Percentiles rank a stretch among this genome's conserved stretches.
Evolutionary conservation across 2,888 invertebrate genomes (phyloP).

Genomic region (Microplitis manilae): DNA sequence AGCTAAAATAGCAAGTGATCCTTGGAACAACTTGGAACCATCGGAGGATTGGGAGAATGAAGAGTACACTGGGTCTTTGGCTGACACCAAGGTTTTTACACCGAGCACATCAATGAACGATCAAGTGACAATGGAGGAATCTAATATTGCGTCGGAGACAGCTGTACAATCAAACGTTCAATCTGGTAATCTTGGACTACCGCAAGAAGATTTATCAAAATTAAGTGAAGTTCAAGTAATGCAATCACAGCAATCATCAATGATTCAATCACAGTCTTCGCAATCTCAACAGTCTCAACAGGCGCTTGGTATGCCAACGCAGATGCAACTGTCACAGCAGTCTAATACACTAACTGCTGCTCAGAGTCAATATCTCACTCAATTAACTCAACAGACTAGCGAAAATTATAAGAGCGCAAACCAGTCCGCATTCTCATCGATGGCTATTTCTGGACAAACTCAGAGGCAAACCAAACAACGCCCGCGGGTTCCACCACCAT

Average conservation of each 20-base stretch:
- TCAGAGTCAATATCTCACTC: conserved; percentile 76
- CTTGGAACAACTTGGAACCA: conserved; percentile 84
- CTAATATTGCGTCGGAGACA: conserved; percentile 18
- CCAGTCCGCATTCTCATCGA: conserved; percentile 62
- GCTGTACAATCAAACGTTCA: conserved; percentile 55
- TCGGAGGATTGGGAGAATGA: conserved; percentile 81
- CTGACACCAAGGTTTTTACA: conserved; percentile 94
- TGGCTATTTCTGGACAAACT: conserved; percentile 62
- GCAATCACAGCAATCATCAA: conserved; percentile 68
- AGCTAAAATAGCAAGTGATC: conserved; percentile 70
- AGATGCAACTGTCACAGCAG: conserved; percentile 67
- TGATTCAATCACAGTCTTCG: conserved; percentile 61
- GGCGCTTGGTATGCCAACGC: conserved; percentile 62
- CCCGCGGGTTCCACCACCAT: conserved; percentile 68
- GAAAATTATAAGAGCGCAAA: conserved; percentile 73
- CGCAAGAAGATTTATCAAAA: conserved; percentile 63
- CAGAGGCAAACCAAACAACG: conserved; percentile 67
- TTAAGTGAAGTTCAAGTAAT: conserved; percentile 63
- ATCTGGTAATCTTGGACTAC: conserved; percentile 57
- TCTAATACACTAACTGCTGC: conserved; percentile 74
- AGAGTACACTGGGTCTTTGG: conserved; percentile 94
- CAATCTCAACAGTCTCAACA: conserved; percentile 61
- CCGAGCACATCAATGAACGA: conserved; percentile 75
- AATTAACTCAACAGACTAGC: conserved; percentile 75
- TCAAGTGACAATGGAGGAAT: conserved; percentile 48